A percentile compares a stretch with the other conserved stretches of the same genome.
Conservation (phyloP, 2,797 vertebrate species). For the Masticophis lateralis region DNA sequence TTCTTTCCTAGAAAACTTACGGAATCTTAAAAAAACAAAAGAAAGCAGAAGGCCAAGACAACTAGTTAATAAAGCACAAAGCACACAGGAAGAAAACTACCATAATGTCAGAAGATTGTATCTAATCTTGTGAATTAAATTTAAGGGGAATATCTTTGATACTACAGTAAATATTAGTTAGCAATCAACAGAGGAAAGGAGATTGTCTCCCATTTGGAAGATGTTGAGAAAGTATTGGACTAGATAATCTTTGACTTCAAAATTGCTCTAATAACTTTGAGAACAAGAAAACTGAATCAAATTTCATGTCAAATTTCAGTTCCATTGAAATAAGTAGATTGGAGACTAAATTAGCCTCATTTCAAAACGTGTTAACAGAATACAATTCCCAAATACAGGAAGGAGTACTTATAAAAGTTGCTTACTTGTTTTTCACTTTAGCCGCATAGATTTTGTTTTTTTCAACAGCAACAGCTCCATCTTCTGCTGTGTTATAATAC, state of each 20-base stretch:
- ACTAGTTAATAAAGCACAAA: background rate
- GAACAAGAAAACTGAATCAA: background rate
- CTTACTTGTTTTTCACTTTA: slow-evolving; percentile 89
- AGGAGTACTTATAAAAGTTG: slow-evolving; percentile 10
- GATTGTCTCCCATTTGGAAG: background rate
- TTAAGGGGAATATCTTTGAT: background rate
- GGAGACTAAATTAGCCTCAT: background rate
- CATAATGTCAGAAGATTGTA: background rate
- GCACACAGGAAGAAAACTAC: background rate
- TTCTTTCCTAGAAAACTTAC: background rate
- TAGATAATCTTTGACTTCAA: background rate
- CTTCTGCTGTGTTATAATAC: slow-evolving; percentile 81
- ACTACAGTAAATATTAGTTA: background rate
- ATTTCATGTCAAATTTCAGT: background rate
- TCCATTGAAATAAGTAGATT: background rate
- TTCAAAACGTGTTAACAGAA: background rate
- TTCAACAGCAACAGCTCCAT: slow-evolving; percentile 63
- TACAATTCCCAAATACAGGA: background rate
- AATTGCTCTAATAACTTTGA: background rate
- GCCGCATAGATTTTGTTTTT: slow-evolving; percentile 87
- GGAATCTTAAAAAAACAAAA: background rate
- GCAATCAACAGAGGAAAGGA: background rate
- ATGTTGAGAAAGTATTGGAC: background rate
- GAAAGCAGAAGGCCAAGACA: background rate
- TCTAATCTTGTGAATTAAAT: background rate